phyloP scores from a whole-genome alignment of 2,797 vertebrate genomes.

The Vireo griseus region DNA sequence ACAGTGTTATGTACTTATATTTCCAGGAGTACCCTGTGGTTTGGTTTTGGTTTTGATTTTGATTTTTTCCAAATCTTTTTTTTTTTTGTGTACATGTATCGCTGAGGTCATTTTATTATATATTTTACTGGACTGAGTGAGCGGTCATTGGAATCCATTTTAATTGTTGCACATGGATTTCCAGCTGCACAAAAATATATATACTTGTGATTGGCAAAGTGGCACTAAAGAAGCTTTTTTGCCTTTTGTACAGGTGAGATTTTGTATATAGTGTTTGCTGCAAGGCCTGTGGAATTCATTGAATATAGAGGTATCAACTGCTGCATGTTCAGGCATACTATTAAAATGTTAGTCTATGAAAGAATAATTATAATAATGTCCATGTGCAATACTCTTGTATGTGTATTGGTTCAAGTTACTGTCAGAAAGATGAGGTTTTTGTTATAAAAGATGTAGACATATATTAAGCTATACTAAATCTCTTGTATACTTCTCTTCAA shows the following conservation, averaged over 20 bases:
- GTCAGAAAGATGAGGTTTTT: slow-evolving; percentile 74
- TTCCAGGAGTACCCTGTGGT: slow-evolving; percentile 74
- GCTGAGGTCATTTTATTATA: slow-evolving; percentile 67
- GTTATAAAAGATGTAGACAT: slow-evolving; percentile 76
- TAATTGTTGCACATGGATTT: slow-evolving; percentile 76
- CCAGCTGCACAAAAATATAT: slow-evolving; percentile 77
- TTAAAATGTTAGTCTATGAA: slow-evolving; percentile 84
- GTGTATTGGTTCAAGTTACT: slow-evolving; percentile 83
- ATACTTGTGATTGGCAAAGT: slow-evolving; percentile 79
- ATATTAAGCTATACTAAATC: slow-evolving; percentile 79
- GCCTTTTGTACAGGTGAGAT: slow-evolving; percentile 81
- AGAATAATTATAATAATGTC: slow-evolving; percentile 83
- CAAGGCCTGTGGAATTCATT: slow-evolving; percentile 85
- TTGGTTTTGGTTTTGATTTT: slow-evolving; percentile 9
- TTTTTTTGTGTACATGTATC: slow-evolving; percentile 69
- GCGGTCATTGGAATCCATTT: slow-evolving; percentile 78
- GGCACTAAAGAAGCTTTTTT: slow-evolving; percentile 79
- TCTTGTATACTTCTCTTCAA: slow-evolving; percentile 75
- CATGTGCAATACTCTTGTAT: slow-evolving; percentile 90
- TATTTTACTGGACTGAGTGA: slow-evolving; percentile 82
- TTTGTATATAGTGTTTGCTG: slow-evolving; percentile 86
- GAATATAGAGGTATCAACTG: slow-evolving; percentile 85
- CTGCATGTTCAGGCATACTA: slow-evolving; percentile 86
- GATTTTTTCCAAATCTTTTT: background rate
- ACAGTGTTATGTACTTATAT: slow-evolving; percentile 81